Percentiles rank a stretch among this genome's conserved stretches.
These are phyloP conservation scores for Drosophila recens DNA, from an alignment of 2,888 invertebrate species.

Conservation along the genomic window DNA sequence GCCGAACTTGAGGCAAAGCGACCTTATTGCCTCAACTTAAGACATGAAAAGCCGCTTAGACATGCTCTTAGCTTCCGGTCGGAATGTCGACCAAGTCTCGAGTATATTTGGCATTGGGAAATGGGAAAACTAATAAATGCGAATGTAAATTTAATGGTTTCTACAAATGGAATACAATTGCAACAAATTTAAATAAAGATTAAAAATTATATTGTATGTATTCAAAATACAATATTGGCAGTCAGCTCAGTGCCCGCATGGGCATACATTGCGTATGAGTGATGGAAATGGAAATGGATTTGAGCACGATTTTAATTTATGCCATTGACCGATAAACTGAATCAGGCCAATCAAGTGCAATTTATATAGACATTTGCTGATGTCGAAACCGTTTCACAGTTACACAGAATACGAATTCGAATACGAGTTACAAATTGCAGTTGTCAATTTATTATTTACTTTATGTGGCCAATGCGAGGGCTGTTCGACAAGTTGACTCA, in stretches of 20 bases:
- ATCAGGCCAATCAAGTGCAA: conserved; percentile 80
- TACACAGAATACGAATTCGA: conserved; percentile 37
- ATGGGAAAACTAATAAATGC: conserved; percentile 63
- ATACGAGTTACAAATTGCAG: conserved; percentile 56
- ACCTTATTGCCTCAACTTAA: conserved; percentile 38
- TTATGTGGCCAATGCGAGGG: conserved; percentile 44
- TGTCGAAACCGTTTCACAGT: conserved; percentile 70
- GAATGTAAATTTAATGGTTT: conserved; percentile 65
- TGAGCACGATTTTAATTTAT: conserved; percentile 72
- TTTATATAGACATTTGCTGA: conserved; percentile 76
- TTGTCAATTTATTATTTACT: conserved; percentile 75
- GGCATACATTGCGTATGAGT: conserved; percentile 62
- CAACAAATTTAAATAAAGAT: conserved; percentile 60
- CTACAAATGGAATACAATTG: conserved; percentile 55
- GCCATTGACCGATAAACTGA: conserved; percentile 71
- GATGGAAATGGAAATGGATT: conserved; percentile 44
- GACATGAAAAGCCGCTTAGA: conserved; percentile 71
- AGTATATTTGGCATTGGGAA: conserved; percentile 25
- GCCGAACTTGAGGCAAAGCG: conserved; percentile 25
- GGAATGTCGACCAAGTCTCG: conserved; percentile 11
- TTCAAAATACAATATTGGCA: conserved; percentile 54
- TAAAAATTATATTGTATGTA: conserved; percentile 28
- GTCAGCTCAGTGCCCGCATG: not conserved
- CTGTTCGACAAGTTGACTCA: conserved; percentile 1
- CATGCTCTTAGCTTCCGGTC: conserved; percentile 67